phyloP scores from a whole-genome alignment of 2,113 vertebrate species.

The Carassius carassius region DNA sequence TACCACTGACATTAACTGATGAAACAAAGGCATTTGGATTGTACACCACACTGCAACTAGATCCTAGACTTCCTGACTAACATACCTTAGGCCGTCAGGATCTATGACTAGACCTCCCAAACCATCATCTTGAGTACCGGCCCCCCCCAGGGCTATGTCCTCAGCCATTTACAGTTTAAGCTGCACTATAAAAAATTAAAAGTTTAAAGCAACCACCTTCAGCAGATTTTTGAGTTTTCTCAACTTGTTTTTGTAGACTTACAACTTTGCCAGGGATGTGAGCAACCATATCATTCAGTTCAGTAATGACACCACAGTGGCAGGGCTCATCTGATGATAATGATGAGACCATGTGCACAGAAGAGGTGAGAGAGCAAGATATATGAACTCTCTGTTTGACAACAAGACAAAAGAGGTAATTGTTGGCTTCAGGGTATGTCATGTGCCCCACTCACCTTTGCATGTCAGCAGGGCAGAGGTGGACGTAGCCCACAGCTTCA shows the following conservation, averaged over 20 bases:
- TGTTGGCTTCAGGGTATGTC: constrained; percentile 13
- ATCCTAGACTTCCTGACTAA: constrained; percentile 35
- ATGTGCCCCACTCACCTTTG: background rate
- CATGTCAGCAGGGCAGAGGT: background rate
- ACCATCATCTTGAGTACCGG: constrained; percentile 11
- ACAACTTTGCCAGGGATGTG: background rate
- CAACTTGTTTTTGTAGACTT: background rate
- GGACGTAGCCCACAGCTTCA: background rate
- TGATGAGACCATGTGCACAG: background rate
- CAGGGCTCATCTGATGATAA: constrained; percentile 14
- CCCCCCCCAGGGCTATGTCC: constrained; percentile 16
- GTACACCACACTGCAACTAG: constrained; percentile 5
- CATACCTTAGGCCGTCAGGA: constrained; percentile 16
- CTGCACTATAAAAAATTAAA: background rate
- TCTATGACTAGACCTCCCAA: constrained; percentile 27
- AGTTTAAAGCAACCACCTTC: too few species aligned
- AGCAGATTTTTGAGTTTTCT: too few species aligned
- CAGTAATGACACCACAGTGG: background rate
- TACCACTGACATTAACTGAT: background rate
- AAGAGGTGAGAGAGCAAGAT: constrained; percentile 21
- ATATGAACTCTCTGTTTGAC: background rate
- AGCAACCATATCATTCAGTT: background rate
- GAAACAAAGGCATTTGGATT: constrained; percentile 20
- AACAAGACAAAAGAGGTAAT: constrained; percentile 12
- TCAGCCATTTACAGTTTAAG: background rate